These are phyloP conservation scores for Irena cyanogastra DNA, from an alignment of 2,113 vertebrate species.

Conservation along the genomic window DNA sequence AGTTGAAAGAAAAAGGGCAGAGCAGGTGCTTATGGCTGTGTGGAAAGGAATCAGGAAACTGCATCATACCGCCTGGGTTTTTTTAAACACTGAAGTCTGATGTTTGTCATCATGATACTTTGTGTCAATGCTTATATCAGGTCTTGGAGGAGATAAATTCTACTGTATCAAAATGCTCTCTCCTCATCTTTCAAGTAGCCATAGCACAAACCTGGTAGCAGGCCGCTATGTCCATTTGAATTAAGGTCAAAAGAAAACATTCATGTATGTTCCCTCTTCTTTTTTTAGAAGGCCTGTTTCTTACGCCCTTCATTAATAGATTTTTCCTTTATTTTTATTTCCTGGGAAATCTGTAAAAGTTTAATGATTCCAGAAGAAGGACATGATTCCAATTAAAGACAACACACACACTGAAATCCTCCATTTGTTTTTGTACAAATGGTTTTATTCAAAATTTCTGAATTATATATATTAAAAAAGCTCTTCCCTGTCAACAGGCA, in stretches of 20 bases:
- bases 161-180: background rate
- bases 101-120: background rate
- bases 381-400: background rate
- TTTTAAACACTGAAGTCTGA: background rate
- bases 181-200: background rate
- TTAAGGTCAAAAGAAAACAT: background rate
- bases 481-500: background rate
- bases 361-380: background rate
- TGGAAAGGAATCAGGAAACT: background rate
- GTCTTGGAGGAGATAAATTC: background rate
- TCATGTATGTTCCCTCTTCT: background rate
- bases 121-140: background rate
- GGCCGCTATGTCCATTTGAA: background rate
- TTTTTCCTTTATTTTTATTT: background rate
- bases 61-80: background rate
- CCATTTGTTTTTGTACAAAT: background rate
- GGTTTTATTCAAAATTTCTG: background rate
- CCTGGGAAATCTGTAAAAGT: background rate
- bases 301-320: background rate
- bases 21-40: fast-evolving
- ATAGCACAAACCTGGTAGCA: background rate
- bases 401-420: background rate
- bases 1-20: background rate
- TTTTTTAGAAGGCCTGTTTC: background rate
- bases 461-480: background rate